Conservation (phyloP, 2,113 vertebrate species). For the western clawed frog (Xenopus tropicalis) region DNA sequence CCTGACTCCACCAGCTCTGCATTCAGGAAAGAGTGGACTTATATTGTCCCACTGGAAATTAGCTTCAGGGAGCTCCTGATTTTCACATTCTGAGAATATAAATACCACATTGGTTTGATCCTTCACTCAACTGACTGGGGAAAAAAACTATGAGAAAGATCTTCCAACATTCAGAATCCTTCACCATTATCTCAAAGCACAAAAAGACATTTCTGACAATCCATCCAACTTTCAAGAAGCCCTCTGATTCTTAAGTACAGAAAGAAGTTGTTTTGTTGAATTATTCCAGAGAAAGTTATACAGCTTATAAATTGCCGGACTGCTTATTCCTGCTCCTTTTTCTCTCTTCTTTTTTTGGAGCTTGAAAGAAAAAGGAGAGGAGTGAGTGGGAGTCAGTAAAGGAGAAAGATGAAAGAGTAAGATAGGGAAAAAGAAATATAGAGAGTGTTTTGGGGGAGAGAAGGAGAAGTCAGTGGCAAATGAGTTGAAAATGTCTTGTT, state of each 20-base stretch:
- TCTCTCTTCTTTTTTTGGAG: not conserved
- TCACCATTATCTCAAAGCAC: constrained; percentile 33
- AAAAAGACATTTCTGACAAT: constrained; percentile 35
- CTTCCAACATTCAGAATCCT: constrained; percentile 25
- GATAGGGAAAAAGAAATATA: not conserved
- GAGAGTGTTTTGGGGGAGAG: not conserved
- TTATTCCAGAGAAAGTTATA: constrained; percentile 23
- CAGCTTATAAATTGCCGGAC: constrained; percentile 16
- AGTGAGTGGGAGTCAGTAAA: not conserved
- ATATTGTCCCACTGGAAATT: no score
- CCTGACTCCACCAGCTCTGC: no score
- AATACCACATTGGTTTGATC: constrained; percentile 16
- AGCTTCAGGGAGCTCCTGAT: no score
- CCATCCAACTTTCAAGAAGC: constrained; percentile 27
- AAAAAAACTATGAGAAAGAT: not conserved
- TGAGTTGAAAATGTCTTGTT: not conserved
- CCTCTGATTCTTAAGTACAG: constrained; percentile 23
- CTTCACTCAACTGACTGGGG: constrained; percentile 24
- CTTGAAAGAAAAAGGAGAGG: not conserved
- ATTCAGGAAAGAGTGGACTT: no score
- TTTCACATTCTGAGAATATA: constrained; percentile 1
- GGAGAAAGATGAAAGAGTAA: not conserved
- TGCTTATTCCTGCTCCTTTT: not conserved
- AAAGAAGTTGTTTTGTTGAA: constrained; percentile 22
- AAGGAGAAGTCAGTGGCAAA: not conserved